A percentile compares a stretch with the other conserved stretches of the same genome.
phyloP scores from a whole-genome alignment of 2,113 vertebrate species.

The Salvelinus alpinus region DNA sequence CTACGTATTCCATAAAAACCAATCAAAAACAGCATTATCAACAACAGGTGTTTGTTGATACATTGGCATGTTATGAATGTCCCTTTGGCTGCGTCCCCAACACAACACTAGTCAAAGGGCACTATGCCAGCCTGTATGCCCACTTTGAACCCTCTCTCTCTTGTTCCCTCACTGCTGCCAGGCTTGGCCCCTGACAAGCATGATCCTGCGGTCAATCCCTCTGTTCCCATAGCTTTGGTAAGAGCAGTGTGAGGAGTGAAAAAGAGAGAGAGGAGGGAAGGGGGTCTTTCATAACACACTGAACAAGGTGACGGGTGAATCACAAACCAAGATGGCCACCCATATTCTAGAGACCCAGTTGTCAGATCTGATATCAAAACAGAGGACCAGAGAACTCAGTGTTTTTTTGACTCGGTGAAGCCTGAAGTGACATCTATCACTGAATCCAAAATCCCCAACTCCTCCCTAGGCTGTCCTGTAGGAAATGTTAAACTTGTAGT shows the following conservation, averaged over 20 bases:
- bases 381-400: not conserved
- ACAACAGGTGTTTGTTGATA: not conserved
- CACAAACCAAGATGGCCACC: conserved; percentile 28
- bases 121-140: not conserved
- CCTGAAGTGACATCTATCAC: too few species aligned
- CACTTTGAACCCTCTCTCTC: conserved; percentile 16
- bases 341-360: conserved; percentile 26
- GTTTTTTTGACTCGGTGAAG: not conserved
- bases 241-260: conserved; percentile 36
- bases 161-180: conserved; percentile 15
- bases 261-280: conserved; percentile 25
- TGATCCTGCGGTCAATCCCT: conserved; percentile 26
- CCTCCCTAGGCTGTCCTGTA: too few species aligned
- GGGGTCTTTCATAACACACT: conserved; percentile 40
- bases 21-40: not conserved
- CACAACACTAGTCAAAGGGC: not conserved
- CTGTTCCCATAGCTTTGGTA: conserved; percentile 23
- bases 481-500: too few species aligned
- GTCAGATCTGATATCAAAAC: conserved; percentile 35
- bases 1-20: not conserved
- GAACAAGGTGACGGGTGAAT: conserved; percentile 4
- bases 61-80: not conserved
- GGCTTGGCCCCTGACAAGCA: conserved; percentile 8
- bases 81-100: not conserved
- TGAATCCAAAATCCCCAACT: too few species aligned